These are phyloP conservation scores for Oreochromis spilurus DNA, from an alignment of 2,113 vertebrate genomes.

Conservation along the genomic window DNA sequence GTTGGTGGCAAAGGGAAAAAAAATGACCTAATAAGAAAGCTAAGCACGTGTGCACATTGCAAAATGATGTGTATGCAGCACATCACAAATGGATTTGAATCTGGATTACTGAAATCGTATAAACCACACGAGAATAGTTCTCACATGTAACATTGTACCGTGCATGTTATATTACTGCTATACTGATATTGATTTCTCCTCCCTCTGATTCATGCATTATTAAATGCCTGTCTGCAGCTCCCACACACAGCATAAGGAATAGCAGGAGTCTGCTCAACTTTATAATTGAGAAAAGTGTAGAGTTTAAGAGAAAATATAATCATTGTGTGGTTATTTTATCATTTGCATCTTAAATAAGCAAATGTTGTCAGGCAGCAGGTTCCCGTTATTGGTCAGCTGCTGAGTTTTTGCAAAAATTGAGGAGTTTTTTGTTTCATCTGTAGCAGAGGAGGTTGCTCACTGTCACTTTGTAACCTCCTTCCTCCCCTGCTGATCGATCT, in stretches of 20 bases:
- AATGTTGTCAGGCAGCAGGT: background rate
- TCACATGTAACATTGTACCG: constrained; percentile 48
- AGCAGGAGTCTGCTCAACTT: background rate
- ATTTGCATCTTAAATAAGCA: background rate
- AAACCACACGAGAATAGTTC: background rate
- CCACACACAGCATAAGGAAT: background rate
- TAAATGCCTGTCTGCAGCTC: constrained; percentile 46
- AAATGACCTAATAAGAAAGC: background rate
- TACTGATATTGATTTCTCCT: constrained; percentile 50
- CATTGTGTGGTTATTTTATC: background rate
- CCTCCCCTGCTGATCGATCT: constrained; percentile 42
- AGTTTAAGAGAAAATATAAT: background rate
- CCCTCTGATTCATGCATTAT: constrained; percentile 56
- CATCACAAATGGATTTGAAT: background rate
- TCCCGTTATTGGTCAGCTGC: background rate
- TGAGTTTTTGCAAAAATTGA: background rate
- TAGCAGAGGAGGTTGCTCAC: constrained; percentile 11
- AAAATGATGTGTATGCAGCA: background rate
- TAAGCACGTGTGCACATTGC: background rate
- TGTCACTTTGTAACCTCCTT: constrained; percentile 36
- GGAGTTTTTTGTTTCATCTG: constrained; percentile 8
- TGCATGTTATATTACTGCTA: constrained; percentile 16
- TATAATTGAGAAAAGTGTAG: background rate
- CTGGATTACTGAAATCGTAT: background rate
- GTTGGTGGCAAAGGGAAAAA: background rate